Evolutionary conservation across 2,797 vertebrate genomes (phyloP).

Genomic region (Anabacerthia variegaticeps): DNA sequence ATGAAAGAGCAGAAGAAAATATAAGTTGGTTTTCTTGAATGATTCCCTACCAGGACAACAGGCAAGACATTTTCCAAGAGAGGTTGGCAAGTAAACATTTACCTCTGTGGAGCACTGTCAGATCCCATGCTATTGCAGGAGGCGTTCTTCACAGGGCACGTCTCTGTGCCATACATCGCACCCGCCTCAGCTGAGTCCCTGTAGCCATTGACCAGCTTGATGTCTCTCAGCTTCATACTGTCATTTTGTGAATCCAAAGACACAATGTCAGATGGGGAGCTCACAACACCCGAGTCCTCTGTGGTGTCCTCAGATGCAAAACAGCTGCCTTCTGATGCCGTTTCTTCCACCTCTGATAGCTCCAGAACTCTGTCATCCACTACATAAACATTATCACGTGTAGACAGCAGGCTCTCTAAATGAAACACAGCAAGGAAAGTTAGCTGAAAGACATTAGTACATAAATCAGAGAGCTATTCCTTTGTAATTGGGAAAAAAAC

Average conservation of each 20-base stretch:
- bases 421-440: slow-evolving; percentile 51
- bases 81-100: neutral
- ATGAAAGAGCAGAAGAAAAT: slow-evolving; percentile 27
- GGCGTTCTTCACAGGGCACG: neutral
- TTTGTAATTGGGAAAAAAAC: neutral
- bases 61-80: neutral
- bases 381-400: slow-evolving; percentile 2
- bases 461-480: neutral
- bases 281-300: slow-evolving; percentile 79
- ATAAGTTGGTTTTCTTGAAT: slow-evolving; percentile 10
- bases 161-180: neutral
- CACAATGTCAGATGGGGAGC: slow-evolving; percentile 82
- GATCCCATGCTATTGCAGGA: neutral
- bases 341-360: slow-evolving; percentile 72
- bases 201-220: slow-evolving; percentile 59
- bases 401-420: slow-evolving; percentile 68
- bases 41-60: neutral
- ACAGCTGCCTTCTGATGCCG: slow-evolving; percentile 73
- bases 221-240: slow-evolving; percentile 63
- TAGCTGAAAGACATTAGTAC: slow-evolving; percentile 15
- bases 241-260: slow-evolving; percentile 84
- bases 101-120: slow-evolving; percentile 48
- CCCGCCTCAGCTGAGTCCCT: slow-evolving; percentile 41
- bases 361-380: slow-evolving; percentile 44
- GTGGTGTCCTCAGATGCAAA: slow-evolving; percentile 75